phyloP scores from a whole-genome alignment of 1,140 invertebrate genomes.

The Tyrophagus putrescentiae region DNA sequence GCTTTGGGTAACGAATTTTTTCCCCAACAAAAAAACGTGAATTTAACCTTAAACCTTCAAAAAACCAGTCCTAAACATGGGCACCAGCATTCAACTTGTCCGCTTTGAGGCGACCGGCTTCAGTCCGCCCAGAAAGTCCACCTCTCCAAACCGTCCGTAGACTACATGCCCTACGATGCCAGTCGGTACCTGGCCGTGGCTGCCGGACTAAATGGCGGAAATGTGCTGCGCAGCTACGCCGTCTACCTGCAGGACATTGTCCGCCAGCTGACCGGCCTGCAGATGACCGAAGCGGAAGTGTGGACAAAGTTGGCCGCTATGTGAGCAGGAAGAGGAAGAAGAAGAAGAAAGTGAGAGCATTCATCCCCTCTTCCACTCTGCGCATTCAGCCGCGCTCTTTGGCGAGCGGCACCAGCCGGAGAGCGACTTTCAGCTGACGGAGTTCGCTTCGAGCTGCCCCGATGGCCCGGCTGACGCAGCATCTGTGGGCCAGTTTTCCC shows the following conservation, averaged over 20 bases:
- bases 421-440: slow-evolving; percentile 45
- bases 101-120: slow-evolving; percentile 43
- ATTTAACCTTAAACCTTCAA: neutral
- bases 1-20: too few species aligned
- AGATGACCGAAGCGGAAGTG: slow-evolving; percentile 42
- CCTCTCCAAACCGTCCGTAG: slow-evolving; percentile 35
- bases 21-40: too few species aligned
- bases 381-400: slow-evolving; percentile 47
- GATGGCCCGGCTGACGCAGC: slow-evolving; percentile 50
- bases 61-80: slow-evolving; percentile 74
- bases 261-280: slow-evolving; percentile 33
- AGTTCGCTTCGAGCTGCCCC: slow-evolving; percentile 53
- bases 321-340: slow-evolving; percentile 32
- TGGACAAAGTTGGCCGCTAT: slow-evolving; percentile 59
- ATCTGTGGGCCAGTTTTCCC: slow-evolving; percentile 58
- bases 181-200: slow-evolving; percentile 59
- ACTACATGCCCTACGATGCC: slow-evolving; percentile 64
- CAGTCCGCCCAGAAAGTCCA: slow-evolving; percentile 12
- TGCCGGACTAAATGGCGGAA: slow-evolving; percentile 73
- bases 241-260: slow-evolving; percentile 41
- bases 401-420: slow-evolving; percentile 61
- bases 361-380: too few species aligned
- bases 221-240: slow-evolving; percentile 64
- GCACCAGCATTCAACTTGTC: slow-evolving; percentile 68
- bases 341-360: slow-evolving; percentile 19